Base-by-base conservation (phyloP, 2,113 vertebrate genomes). In the Gadus macrocephalus region DNA sequence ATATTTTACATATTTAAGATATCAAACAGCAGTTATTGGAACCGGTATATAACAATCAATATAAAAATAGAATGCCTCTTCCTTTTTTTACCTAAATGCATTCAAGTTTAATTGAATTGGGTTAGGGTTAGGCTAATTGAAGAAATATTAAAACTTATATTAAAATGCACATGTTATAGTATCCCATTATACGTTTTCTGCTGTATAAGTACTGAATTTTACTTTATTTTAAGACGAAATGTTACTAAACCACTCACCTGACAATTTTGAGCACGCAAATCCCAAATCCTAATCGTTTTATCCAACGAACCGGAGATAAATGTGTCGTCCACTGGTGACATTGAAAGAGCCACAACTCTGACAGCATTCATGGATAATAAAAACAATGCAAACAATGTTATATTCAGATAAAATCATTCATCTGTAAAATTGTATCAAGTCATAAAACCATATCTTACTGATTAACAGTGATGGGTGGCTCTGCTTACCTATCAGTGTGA, bases 281-380 rank as follows among this genome's bases (percentile, higher is more conserved):
- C 98, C 98, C 98, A 99, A 69, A 99, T 92, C 28, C 95, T 90
- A 84, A 99, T 97, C 2, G 97, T 99, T 89, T 95, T 96, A 89
- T 99, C 98, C 71, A 99, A 81, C 6, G 98, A 99, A 62, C 95
- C 94, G 76, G 98, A 98, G 85, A 99, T 98, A 86, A 99, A 99
- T 9, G 94, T 96, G 70, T 97, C 94, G 83, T 97, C 96, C 80
- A 98, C 95, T 59, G 98, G 98, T 84, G 98, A 99, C 96, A 99
- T 98, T 35, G 96, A 99, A 73, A 99, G 93, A 65, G 98, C 94
- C 72, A 96, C 96, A 60, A 99, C 98, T 84, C 98, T 99, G 56
- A 56, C 25, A 71, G 64, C 14, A 59, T 16, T n/a, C 53, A 73
- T 12, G 74, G 1, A 67, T 3, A 68, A 70, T n/a, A 69, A 60